Evolutionary conservation across 2,888 invertebrate genomes (phyloP).

Genomic region (Ligdia adustata): DNA sequence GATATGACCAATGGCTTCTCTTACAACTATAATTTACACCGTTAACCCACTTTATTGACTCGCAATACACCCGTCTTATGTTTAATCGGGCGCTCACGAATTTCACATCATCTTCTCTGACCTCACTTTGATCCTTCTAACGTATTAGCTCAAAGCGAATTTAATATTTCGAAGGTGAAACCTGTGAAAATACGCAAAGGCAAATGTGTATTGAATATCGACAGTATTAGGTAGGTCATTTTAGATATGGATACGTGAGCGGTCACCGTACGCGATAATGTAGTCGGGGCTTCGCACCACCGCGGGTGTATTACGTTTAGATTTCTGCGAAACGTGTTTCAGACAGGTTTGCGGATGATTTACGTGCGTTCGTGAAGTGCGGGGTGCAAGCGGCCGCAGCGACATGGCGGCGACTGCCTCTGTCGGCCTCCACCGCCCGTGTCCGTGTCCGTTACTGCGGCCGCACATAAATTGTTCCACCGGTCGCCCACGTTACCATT

Average conservation of each 20-base stretch:
- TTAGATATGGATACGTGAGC: slow-evolving; percentile 28
- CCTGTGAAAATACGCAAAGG: slow-evolving; percentile 19
- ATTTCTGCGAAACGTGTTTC: slow-evolving; percentile 48
- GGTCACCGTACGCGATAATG: slow-evolving; percentile 16
- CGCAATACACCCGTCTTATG: slow-evolving; percentile 47
- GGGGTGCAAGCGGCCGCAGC: slow-evolving; percentile 48
- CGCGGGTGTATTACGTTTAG: slow-evolving; percentile 45
- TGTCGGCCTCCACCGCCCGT: slow-evolving; percentile 34
- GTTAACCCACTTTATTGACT: slow-evolving; percentile 53
- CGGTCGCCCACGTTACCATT: slow-evolving; percentile 47
- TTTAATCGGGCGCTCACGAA: slow-evolving; percentile 42
- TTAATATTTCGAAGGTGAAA: slow-evolving; percentile 22
- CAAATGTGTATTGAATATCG: slow-evolving; percentile 25
- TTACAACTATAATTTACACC: slow-evolving; percentile 53
- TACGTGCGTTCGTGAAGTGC: slow-evolving; percentile 40
- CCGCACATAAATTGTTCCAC: slow-evolving; percentile 60
- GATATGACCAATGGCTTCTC: slow-evolving; percentile 55
- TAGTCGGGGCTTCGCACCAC: slow-evolving; percentile 22
- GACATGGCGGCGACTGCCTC: slow-evolving; percentile 18
- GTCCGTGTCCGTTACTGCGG: slow-evolving; percentile 44
- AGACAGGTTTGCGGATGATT: slow-evolving; percentile 49
- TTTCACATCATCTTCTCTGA: slow-evolving; percentile 18
- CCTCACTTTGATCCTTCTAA: slow-evolving; percentile 12
- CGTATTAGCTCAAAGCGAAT: slow-evolving; percentile 13
- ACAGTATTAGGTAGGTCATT: slow-evolving; percentile 24